These are phyloP conservation scores for Oncopodura yosiiana DNA, from an alignment of 1,140 invertebrate species.

Conservation along the genomic window DNA sequence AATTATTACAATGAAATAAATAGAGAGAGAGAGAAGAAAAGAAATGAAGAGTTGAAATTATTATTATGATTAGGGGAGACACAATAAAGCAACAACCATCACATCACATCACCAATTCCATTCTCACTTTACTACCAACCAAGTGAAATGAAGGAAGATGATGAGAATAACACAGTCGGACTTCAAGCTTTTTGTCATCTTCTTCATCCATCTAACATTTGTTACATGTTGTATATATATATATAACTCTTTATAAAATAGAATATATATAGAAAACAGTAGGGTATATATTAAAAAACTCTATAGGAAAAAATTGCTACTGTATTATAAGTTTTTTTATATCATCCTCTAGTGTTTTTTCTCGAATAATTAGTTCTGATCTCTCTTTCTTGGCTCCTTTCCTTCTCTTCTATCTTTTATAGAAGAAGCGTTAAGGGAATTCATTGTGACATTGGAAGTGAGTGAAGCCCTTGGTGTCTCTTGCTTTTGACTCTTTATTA, in stretches of 20 bases:
- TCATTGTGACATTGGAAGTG: background rate
- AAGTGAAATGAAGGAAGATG: background rate
- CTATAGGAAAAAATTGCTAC: background rate
- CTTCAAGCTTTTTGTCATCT: slow-evolving; percentile 11
- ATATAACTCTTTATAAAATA: no score
- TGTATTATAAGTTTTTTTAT: background rate
- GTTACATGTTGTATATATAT: no score
- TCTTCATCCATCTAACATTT: slow-evolving; percentile 8
- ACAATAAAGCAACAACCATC: no score
- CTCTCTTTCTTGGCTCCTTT: no score
- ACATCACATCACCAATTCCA: no score
- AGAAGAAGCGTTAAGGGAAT: background rate
- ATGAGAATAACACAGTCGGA: slow-evolving; percentile 14
- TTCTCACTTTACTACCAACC: no score
- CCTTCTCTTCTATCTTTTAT: no score
- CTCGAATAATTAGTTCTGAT: slow-evolving; percentile 12
- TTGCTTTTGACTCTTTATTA: background rate
- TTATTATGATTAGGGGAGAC: no score
- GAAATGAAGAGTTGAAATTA: no score
- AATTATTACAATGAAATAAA: no score
- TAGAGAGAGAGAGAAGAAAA: no score
- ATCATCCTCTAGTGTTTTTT: background rate
- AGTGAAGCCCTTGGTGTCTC: background rate
- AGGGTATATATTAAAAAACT: slow-evolving; percentile 3
- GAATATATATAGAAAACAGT: no score